Evolutionary conservation across 2,113 vertebrate species (phyloP).

Genomic region (Sebastes schlegelii): DNA sequence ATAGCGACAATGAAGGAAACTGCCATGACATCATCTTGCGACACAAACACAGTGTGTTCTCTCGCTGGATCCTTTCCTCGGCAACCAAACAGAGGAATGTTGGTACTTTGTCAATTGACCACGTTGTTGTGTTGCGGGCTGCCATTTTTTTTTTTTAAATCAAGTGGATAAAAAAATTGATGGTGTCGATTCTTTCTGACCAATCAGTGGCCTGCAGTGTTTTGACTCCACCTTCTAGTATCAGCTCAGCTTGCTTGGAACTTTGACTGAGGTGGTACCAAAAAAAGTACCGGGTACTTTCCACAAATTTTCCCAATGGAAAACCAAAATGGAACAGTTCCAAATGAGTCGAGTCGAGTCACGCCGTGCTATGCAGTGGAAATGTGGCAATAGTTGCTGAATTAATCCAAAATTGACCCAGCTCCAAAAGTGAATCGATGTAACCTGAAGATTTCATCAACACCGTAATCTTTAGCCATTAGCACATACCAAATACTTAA

Average conservation of each 20-base stretch:
- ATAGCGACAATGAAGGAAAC: background rate
- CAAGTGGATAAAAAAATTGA: background rate
- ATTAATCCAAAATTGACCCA: background rate
- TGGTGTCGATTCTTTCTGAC: background rate
- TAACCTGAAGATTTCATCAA: background rate
- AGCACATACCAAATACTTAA: background rate
- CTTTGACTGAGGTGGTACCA: background rate
- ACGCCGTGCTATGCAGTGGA: background rate
- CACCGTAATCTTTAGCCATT: background rate
- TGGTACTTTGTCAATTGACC: background rate
- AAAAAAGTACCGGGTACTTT: background rate
- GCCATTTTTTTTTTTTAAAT: too few species aligned
- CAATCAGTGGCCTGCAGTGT: background rate
- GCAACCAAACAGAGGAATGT: background rate
- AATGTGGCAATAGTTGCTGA: background rate
- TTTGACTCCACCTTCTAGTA: background rate
- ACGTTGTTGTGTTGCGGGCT: too few species aligned
- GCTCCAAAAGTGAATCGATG: background rate
- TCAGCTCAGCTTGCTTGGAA: background rate
- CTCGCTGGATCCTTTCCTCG: background rate
- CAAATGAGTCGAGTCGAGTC: background rate
- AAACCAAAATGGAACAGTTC: background rate
- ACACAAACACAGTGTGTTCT: background rate
- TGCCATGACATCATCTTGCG: background rate
- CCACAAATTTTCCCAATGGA: background rate